Evolutionary conservation across 2,113 vertebrate species (phyloP), one percentile per base, ranked within the genome.

Genomic region (Engraulis encrasicolus): DNA sequence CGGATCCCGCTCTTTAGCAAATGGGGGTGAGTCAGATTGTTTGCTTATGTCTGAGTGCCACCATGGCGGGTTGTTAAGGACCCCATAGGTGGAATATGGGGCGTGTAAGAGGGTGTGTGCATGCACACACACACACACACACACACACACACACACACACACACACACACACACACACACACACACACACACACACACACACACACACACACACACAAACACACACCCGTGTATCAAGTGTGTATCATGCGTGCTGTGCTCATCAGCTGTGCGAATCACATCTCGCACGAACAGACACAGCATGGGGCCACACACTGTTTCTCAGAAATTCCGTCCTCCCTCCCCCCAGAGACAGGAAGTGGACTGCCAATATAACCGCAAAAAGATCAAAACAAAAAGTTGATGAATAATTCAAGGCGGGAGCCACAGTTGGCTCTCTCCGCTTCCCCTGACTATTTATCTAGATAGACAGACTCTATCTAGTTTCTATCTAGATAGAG

Each of bases 331-430:
- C n/a, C 58, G 19, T 19, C 54, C 54, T n/a, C 54, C 54, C 6
- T n/a, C 23, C 27, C 58, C 23, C 11, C 12, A 74, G 66, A 74
- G 15, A 12, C 66, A 74, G 66, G 23, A 34, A 31, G 23, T 71
- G 61, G 23, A n/a, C 27, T 23, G 66, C 66, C 31, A 81, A 54
- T 23, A 61, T 78, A 78, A 9, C 40, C 86, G 87, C 84, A 85
- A 83, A n/a, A 87, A 27, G 52, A 85, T 77, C 83, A 84, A 82
- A 85, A 84, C 80, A 81, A 48, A 40, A 79, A 80, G 27, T 83
- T 82, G 84, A 86, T 86, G 87, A 88, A 83, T 85, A 54, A 77
- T 86, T 82, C 48, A 80, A 83, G 84, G 80, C 78, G 77, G 15
- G 77, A 17, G 14, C 11, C 11, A 31, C 1, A 34, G 27, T 79